These are phyloP conservation scores for Schrankia costaestrigalis DNA, from an alignment of 2,888 invertebrate species.

Conservation along the genomic window DNA sequence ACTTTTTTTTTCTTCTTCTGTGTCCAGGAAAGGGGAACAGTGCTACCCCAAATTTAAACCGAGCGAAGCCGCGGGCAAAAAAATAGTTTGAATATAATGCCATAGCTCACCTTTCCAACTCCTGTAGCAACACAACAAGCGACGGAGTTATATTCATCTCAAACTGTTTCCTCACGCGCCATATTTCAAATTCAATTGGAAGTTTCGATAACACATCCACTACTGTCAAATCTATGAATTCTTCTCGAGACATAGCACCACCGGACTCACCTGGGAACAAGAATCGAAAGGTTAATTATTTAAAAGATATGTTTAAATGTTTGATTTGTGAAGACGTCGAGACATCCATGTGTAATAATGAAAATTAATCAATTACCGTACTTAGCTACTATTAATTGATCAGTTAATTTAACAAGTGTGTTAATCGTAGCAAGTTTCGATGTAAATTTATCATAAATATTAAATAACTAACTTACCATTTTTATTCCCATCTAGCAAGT, in stretches of 20 bases:
- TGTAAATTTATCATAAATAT: no score
- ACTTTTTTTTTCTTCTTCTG: no score
- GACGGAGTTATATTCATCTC: constrained; percentile 91
- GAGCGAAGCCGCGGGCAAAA: neutral
- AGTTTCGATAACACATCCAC: constrained; percentile 88
- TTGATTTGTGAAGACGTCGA: no score
- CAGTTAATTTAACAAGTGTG: no score
- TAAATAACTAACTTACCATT: constrained; percentile 8
- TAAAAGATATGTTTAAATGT: no score
- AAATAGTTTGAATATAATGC: neutral
- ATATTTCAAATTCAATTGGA: constrained; percentile 88
- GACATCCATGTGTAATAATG: no score
- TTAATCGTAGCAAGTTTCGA: no score
- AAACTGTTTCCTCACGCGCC: constrained; percentile 89
- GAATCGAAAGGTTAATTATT: no score
- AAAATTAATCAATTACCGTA: no score
- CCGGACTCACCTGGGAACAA: constrained; percentile 86
- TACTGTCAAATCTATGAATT: constrained; percentile 90
- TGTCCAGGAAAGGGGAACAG: no score
- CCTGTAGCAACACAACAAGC: constrained; percentile 92
- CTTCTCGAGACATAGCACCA: constrained; percentile 90
- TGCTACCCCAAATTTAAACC: no score
- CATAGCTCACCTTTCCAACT: constrained; percentile 85
- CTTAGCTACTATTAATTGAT: no score
- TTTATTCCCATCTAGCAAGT: neutral